Conservation (phyloP, 2,888 invertebrate species). For the Eupithecia subumbrata region DNA sequence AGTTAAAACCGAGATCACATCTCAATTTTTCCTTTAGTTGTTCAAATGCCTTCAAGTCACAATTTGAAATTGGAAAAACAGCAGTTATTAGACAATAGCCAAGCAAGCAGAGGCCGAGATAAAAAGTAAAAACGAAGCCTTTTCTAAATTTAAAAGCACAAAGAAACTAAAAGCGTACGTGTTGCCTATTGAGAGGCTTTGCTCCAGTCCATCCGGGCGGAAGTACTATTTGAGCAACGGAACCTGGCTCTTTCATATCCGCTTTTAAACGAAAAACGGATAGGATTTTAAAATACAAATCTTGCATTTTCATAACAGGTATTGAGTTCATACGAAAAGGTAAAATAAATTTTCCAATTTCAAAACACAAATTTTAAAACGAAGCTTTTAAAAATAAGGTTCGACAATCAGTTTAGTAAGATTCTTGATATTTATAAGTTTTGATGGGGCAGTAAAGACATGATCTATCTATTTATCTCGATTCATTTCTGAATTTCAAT, state of each 20-base stretch:
- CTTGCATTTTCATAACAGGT: background rate
- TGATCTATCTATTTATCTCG: background rate
- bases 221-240: conserved; percentile 53
- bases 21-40: background rate
- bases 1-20: background rate
- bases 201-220: conserved; percentile 44
- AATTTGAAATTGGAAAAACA: background rate
- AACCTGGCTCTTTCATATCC: conserved; percentile 65
- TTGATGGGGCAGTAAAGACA: background rate
- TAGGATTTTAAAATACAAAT: conserved; percentile 8
- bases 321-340: background rate
- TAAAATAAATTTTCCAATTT: background rate
- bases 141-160: conserved; percentile 57
- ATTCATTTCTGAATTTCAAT: background rate
- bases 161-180: conserved; percentile 63
- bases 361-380: background rate
- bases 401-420: background rate
- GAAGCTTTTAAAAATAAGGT: background rate
- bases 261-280: conserved; percentile 56
- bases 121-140: background rate
- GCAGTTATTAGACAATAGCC: background rate
- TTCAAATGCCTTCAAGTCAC: background rate
- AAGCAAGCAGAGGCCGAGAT: background rate
- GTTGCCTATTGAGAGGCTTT: conserved; percentile 62
- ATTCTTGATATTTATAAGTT: too few relatives aligned